These are phyloP conservation scores for Sciaenops ocellatus DNA, from an alignment of 2,797 vertebrate species.

Conservation along the genomic window DNA sequence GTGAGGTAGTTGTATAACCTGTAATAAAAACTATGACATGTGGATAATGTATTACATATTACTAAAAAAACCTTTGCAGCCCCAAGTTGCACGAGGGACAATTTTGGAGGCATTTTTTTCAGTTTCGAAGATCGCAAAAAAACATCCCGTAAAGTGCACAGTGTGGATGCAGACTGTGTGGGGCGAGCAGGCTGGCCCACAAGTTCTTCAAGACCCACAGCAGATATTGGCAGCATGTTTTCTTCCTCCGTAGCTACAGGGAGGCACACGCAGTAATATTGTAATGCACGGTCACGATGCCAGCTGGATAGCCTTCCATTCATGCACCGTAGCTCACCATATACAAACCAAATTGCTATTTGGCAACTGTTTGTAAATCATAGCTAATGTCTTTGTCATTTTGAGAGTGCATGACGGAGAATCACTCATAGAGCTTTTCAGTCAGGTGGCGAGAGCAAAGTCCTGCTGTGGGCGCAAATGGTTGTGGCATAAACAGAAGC, in stretches of 20 bases:
- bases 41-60: background rate
- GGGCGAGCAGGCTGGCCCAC: background rate
- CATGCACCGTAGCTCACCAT: conserved; percentile 37
- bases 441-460: conserved; percentile 39
- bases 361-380: conserved; percentile 56
- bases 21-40: background rate
- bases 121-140: background rate
- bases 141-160: background rate
- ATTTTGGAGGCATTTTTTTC: background rate
- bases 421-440: conserved; percentile 20
- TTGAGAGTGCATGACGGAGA: conserved; percentile 7
- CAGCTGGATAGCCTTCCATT: conserved; percentile 37
- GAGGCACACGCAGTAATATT: conserved; percentile 23
- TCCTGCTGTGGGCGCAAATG: background rate
- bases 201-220: conserved; percentile 4
- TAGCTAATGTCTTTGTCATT: conserved; percentile 36
- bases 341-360: conserved; percentile 55
- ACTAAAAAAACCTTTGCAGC: background rate
- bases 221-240: conserved; percentile 34
- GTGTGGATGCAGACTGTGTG: conserved; percentile 6
- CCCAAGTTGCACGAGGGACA: background rate
- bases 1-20: background rate
- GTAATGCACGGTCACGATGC: conserved; percentile 13
- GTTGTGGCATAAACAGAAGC: conserved; percentile 15
- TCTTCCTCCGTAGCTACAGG: conserved; percentile 32